Evolutionary conservation across 2,113 vertebrate genomes (phyloP).

Genomic region (Spea bombifrons): DNA sequence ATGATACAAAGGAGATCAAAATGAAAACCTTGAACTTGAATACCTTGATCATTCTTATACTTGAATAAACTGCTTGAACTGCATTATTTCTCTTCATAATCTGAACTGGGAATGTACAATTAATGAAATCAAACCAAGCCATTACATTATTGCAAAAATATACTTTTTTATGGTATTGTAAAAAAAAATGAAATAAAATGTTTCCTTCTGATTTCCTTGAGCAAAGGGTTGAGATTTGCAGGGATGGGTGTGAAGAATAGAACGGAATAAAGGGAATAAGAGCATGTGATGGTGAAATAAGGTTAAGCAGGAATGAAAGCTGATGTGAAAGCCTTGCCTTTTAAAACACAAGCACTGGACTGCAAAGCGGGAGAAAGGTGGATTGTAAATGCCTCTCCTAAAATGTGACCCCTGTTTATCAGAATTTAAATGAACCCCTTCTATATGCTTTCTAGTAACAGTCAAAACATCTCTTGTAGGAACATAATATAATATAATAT

Average conservation of each 20-base stretch:
- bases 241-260: neutral
- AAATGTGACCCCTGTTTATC: no score
- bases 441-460: no score
- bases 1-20: conserved; percentile 36
- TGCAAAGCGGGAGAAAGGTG: conserved; percentile 1
- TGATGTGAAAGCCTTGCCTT: no score
- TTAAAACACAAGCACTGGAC: conserved; percentile 2
- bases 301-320: no score
- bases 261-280: neutral
- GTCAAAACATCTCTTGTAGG: no score
- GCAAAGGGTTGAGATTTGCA: no score
- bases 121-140: neutral
- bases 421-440: no score
- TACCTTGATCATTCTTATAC: conserved; percentile 24
- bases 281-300: no score
- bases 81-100: conserved; percentile 19
- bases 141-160: neutral
- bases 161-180: neutral
- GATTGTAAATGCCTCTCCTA: no score
- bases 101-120: neutral
- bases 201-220: no score
- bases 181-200: no score
- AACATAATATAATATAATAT: no score
- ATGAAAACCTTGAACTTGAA: conserved; percentile 30
- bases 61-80: conserved; percentile 27